Percentiles rank a stretch among this genome's conserved stretches.
These are phyloP conservation scores for Anoplius nigerrimus DNA, from an alignment of 2,888 invertebrate species.

Conservation along the genomic window DNA sequence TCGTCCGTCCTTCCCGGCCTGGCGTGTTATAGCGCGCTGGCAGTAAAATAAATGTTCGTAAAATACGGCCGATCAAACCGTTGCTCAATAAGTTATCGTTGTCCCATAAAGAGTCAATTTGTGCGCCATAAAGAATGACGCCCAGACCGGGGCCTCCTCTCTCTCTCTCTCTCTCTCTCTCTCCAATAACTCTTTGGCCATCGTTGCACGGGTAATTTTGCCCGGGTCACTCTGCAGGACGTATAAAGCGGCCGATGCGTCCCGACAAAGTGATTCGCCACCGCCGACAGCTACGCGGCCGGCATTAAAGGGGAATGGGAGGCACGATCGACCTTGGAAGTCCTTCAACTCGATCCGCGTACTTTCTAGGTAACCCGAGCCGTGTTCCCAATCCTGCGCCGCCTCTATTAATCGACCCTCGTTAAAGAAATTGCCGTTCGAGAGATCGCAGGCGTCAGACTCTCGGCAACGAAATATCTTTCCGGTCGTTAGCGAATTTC, in stretches of 20 bases:
- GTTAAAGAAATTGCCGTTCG: too few relatives aligned
- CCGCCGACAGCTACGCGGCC: conserved; percentile 6
- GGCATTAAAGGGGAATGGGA: conserved; percentile 21
- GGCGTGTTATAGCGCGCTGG: neutral
- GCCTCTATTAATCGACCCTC: too few relatives aligned
- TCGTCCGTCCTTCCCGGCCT: neutral
- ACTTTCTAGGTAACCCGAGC: too few relatives aligned
- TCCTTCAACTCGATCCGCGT: too few relatives aligned
- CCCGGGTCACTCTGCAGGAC: conserved; percentile 26
- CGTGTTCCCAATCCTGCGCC: too few relatives aligned
- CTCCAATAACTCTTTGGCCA: conserved; percentile 28
- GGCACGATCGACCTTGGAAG: too few relatives aligned
- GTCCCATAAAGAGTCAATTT: conserved; percentile 59
- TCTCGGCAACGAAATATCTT: too few relatives aligned
- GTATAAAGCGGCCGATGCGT: conserved; percentile 26
- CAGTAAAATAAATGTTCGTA: conserved; percentile 23
- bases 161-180: too few relatives aligned
- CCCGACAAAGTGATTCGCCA: conserved; percentile 19
- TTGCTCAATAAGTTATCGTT: conserved; percentile 49
- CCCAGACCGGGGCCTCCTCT: too few relatives aligned
- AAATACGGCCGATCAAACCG: conserved; percentile 44
- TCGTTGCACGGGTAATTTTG: conserved; percentile 28
- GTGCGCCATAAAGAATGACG: conserved; percentile 54
- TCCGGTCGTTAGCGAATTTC: too few relatives aligned
- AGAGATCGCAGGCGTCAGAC: too few relatives aligned